Conservation (phyloP, 2,113 vertebrate species). For the Podarcis cretensis region DNA sequence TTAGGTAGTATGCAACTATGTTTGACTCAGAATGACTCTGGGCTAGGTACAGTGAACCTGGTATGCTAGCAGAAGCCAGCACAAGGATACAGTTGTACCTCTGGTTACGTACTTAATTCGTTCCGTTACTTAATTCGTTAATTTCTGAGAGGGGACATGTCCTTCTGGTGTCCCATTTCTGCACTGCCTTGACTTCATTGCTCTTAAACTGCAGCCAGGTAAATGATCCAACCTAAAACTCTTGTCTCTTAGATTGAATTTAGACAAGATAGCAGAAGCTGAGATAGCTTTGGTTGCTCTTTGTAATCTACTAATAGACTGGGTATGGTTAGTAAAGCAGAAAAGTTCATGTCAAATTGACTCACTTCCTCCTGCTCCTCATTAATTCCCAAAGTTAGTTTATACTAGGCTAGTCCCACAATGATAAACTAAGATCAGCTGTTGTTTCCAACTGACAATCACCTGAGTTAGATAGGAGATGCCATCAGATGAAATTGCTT, state of each 20-base stretch:
- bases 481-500: not conserved
- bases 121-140: no score
- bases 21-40: no score
- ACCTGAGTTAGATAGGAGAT: not conserved
- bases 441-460: not conserved
- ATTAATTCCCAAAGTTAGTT: conserved; percentile 10
- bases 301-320: not conserved
- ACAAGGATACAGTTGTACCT: no score
- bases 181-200: not conserved
- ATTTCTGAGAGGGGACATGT: not conserved
- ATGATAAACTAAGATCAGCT: not conserved
- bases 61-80: no score
- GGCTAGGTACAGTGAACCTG: no score
- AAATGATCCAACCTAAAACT: not conserved
- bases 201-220: conserved; percentile 1
- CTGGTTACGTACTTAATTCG: no score
- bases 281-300: not conserved
- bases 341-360: not conserved
- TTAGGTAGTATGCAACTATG: no score
- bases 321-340: not conserved
- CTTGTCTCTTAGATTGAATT: conserved; percentile 22
- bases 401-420: conserved; percentile 12
- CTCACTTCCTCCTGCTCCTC: not conserved
- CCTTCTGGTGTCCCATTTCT: not conserved
- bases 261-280: not conserved